phyloP scores from a whole-genome alignment of 2,113 vertebrate species.

The Heterocephalus glaber region DNA sequence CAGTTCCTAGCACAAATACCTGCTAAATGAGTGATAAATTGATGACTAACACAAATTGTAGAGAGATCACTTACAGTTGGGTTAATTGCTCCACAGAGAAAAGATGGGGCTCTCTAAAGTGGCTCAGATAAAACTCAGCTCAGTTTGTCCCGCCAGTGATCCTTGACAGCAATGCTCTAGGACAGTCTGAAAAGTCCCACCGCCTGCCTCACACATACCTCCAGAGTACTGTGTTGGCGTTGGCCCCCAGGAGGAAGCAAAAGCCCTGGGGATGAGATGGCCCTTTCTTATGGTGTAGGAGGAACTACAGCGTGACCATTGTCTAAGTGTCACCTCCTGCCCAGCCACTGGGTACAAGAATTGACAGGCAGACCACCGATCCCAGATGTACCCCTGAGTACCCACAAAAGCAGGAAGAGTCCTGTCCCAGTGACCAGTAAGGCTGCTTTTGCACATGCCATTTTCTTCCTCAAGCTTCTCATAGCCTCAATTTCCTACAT shows the following conservation, averaged over 20 bases:
- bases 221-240: not conserved
- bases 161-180: not conserved
- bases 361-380: not conserved
- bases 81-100: not conserved
- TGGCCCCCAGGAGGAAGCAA: not conserved
- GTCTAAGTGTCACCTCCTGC: not conserved
- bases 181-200: not conserved
- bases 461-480: not conserved
- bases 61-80: not conserved
- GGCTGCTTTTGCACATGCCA: not conserved
- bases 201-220: too few species aligned
- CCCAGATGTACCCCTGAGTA: not conserved
- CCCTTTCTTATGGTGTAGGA: not conserved
- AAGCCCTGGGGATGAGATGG: not conserved
- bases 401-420: not conserved
- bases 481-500: not conserved
- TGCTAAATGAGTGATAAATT: not conserved
- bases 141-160: not conserved
- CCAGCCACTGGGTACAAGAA: not conserved
- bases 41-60: not conserved
- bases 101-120: not conserved
- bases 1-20: not conserved
- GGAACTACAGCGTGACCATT: not conserved
- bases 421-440: not conserved
- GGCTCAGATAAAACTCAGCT: not conserved